Evolutionary conservation across 1,140 invertebrate genomes (phyloP).

Genomic region (Drosophila auraria): DNA sequence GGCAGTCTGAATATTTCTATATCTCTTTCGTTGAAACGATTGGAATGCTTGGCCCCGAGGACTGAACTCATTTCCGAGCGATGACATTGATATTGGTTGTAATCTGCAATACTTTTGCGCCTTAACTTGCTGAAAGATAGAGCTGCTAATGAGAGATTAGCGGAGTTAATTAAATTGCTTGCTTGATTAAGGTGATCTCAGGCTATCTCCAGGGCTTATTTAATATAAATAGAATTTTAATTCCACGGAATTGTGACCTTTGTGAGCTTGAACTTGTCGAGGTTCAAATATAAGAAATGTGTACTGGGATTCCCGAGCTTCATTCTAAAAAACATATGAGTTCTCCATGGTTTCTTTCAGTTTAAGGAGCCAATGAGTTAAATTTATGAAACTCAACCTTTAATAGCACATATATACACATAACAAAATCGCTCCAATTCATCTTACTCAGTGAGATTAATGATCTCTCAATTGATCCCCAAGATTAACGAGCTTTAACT

Average conservation of each 20-base stretch:
- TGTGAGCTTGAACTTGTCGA: not conserved
- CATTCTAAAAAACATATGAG: not conserved
- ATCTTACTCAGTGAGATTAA: conserved; percentile 50
- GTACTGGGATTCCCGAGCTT: not conserved
- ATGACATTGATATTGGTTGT: conserved; percentile 69
- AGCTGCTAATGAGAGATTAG: conserved; percentile 13
- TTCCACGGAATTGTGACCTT: not conserved
- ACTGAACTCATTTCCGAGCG: conserved; percentile 56
- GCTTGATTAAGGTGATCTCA: conserved; percentile 35
- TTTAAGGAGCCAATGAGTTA: too few species aligned
- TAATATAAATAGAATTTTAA: not conserved
- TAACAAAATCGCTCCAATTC: not conserved
- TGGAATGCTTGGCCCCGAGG: conserved; percentile 47
- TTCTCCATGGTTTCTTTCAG: not conserved
- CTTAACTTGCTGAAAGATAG: conserved; percentile 6
- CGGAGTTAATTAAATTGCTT: conserved; percentile 54
- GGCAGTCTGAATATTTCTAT: conserved; percentile 9
- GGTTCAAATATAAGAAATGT: not conserved
- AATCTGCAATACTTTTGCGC: conserved; percentile 18
- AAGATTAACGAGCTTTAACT: conserved; percentile 72
- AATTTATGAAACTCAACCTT: too few species aligned
- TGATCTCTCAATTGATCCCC: conserved; percentile 43
- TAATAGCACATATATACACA: not conserved
- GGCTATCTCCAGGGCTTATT: not conserved
- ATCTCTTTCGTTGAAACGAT: conserved; percentile 53